Conservation (phyloP, 1,140 invertebrate genomes). For the Hyles vespertilio region DNA sequence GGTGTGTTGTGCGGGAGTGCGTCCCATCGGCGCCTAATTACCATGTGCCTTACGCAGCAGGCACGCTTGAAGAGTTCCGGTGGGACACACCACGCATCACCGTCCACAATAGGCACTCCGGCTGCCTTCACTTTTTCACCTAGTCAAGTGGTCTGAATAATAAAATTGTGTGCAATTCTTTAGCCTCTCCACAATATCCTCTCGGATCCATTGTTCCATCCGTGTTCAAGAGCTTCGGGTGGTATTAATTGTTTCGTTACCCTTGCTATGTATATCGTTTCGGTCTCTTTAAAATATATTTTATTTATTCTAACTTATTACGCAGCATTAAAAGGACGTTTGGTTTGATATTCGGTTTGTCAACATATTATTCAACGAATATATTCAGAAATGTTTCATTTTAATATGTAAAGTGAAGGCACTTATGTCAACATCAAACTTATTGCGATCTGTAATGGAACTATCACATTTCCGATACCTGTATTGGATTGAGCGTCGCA, state of each 20-base stretch:
- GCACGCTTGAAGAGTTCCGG: constrained; percentile 34
- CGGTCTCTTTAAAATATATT: background rate
- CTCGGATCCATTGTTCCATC: constrained; percentile 26
- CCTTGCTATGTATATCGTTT: constrained; percentile 22
- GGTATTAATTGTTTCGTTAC: constrained; percentile 30
- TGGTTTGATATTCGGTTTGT: too few species aligned
- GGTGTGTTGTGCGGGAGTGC: too few species aligned
- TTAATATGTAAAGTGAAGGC: too few species aligned
- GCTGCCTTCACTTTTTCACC: constrained; percentile 48
- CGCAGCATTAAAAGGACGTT: too few species aligned
- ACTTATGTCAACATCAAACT: too few species aligned
- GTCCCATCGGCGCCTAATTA: constrained; percentile 17
- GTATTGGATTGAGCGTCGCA: too few species aligned
- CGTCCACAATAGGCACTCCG: constrained; percentile 41
- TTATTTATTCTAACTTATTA: too few species aligned
- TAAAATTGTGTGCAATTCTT: constrained; percentile 37
- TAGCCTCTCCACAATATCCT: constrained; percentile 26
- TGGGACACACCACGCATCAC: constrained; percentile 38
- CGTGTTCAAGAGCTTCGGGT: constrained; percentile 29
- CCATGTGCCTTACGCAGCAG: constrained; percentile 24
- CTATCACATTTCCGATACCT: too few species aligned
- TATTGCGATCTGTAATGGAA: too few species aligned
- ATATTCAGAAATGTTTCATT: too few species aligned
- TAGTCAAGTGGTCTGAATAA: constrained; percentile 43
- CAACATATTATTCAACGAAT: too few species aligned